Evolutionary conservation across 2,797 vertebrate species (phyloP), one percentile per base, ranked within the genome.

Genomic region (Cetoscarus ocellatus): DNA sequence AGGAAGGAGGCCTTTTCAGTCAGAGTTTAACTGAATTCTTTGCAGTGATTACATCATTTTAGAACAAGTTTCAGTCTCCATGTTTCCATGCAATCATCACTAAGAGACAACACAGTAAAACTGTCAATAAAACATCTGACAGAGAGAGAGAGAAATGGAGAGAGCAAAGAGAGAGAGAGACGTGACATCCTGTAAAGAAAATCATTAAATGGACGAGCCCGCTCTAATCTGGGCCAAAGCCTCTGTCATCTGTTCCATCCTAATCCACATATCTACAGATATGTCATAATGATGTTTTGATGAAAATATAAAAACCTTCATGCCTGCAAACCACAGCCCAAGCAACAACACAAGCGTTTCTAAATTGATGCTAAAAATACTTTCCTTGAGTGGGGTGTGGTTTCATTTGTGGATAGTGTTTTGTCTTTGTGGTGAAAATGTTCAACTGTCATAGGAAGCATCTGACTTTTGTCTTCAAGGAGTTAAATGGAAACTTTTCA

Each of bases 241-340:
- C 49, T 36, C 60, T 61, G 67, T 91, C 89, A 86, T 89, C 83
- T 86, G 87, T 70, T 90, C 73, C 67, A 19, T 77, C 78, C 73
- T 90, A 88, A 91, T 88, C 85, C 83, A 82, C 83, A 60, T 39
- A 86, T 86, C 82, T 80, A 80, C 71, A 85, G 75, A 85, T 85
- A 75, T 81, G 84, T 83, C 67, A 80, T 79, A 51, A 74, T 80
- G 65, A 82, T 56, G 64, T 82, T 86, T 73, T 65, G 52, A 75
- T 69, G 43, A 44, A 44, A 6, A 49, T 8, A 78, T 71, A 74
- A 86, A 85, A 75, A 36, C 78, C 55, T 57, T 19, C 52, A 13
- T 62, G 71, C 56, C 38, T 52, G 42, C 36, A 10, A 11, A 4
- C 0, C 53, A 36, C 39, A 62, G 58, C 15, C 19, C 1, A 52